A percentile compares a stretch with the other conserved stretches of the same genome.
These are phyloP conservation scores for Mus pahari DNA, from an alignment of 2,113 vertebrate genomes.

Conservation along the genomic window DNA sequence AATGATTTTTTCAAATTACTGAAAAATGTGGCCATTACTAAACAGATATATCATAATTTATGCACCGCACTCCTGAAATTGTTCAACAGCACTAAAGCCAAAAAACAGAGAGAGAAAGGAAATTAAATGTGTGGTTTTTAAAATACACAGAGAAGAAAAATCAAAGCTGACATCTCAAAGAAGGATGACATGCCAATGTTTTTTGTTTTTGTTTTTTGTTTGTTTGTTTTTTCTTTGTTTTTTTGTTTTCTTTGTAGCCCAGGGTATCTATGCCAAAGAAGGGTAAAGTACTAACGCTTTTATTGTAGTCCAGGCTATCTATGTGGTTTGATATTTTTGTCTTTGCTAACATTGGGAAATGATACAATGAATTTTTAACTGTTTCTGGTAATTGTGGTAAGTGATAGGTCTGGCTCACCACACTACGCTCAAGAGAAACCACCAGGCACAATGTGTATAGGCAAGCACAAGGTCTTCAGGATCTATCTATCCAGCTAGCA, in stretches of 20 bases:
- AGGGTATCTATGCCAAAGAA: not conserved
- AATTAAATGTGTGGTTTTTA: slow-evolving; percentile 31
- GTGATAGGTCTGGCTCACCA: not conserved
- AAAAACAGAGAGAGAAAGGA: not conserved
- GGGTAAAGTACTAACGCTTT: not conserved
- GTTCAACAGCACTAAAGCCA: not conserved
- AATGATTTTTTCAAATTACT: slow-evolving; percentile 62
- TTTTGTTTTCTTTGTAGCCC: not conserved
- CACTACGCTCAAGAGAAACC: not conserved
- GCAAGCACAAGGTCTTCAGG: slow-evolving; percentile 30
- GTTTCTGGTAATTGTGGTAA: slow-evolving; percentile 26
- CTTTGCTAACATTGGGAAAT: slow-evolving; percentile 23
- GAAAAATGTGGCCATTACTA: slow-evolving; percentile 50
- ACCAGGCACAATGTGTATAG: slow-evolving; percentile 13
- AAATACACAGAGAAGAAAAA: slow-evolving; percentile 1
- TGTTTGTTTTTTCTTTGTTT: no score
- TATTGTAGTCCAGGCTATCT: not conserved
- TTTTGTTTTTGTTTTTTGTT: not conserved
- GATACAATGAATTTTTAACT: not conserved
- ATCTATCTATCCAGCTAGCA: not conserved
- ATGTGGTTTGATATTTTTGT: slow-evolving; percentile 23
- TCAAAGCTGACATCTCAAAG: slow-evolving; percentile 5
- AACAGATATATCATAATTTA: slow-evolving; percentile 35
- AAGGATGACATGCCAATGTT: not conserved
- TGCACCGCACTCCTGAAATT: not conserved